Base-by-base conservation (phyloP, 2,797 vertebrate genomes). In the Florisuga fusca region DNA sequence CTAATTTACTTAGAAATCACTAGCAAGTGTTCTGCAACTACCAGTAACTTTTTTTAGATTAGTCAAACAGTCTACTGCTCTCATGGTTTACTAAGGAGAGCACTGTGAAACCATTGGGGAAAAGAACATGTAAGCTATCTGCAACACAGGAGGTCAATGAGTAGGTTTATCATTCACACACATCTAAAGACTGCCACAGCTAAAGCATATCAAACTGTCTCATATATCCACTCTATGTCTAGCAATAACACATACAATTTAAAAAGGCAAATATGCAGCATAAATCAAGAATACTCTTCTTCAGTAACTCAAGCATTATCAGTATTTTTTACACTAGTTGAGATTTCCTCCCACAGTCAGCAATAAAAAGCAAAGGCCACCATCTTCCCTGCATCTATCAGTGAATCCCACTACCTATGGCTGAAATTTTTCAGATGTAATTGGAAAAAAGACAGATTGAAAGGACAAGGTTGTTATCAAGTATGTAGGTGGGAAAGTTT, bases 41-140 rank as follows among this genome's bases (percentile, higher is more conserved):
- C 17, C 0, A 1, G 8, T 29, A 62, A 29, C 5, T 23, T 4
- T 31, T 9, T n/a, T 34, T 25, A 41, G 38, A 41, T 41, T 41
- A 41, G 38, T 41, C 14, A 41, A 41, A 41, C 14, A 61, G 12
- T 15, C 25, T 62, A 4, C 27, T 59, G 11, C 62, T 87, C 9
- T 68, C 13, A 23, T 7, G 13, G 11, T 59, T 88, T 75, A 25
- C 29, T 26, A 16, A 84, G 17, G 17, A 18, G 1, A 71, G 19
- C 18, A n/a, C 48, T 55, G 22, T 46, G 27, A 87, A 90, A 67
- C 34, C 23, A n/a, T 8, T 16, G 27, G 19, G 34, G 43, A 84
- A 72, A 81, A 84, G 22, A 57, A 50, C 20, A 81, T 53, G 61
- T 25, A 84, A 82, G 27, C 27, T 51, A 34, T 33, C 29, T 64